These are phyloP conservation scores for Amphiura filiformis DNA, from an alignment of 35 echinoderm and acorn worm species.

Conservation along the genomic window DNA sequence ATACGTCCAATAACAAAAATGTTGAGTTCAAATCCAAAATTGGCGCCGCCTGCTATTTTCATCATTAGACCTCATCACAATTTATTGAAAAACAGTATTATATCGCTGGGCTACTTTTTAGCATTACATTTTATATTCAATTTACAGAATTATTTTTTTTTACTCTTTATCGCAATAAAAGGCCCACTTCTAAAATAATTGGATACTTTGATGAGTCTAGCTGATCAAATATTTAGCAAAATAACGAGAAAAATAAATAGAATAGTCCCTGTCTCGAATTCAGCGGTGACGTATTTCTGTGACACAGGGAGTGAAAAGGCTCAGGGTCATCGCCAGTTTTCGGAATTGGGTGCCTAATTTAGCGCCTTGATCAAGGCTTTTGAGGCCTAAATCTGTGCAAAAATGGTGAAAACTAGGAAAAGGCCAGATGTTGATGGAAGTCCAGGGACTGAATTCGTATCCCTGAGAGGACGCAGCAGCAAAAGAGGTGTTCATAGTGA, in stretches of 20 bases:
- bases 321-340: background rate
- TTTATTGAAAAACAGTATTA: background rate
- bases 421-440: background rate
- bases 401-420: constrained; percentile 32
- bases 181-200: background rate
- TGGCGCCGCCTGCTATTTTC: background rate
- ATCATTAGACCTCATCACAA: background rate
- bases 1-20: no score
- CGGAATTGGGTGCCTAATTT: background rate
- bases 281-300: background rate
- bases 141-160: background rate
- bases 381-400: background rate
- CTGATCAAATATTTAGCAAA: background rate
- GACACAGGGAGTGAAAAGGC: background rate
- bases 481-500: background rate
- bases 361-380: background rate
- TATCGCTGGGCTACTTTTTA: background rate
- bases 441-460: constrained; percentile 6
- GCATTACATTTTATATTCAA: background rate
- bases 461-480: constrained; percentile 9
- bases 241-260: background rate
- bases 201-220: no score
- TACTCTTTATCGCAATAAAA: background rate
- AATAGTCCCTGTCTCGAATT: background rate
- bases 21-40: background rate